Evolutionary conservation across 2,888 invertebrate genomes (phyloP).

Genomic region (Heteromyza rotundicornis): DNA sequence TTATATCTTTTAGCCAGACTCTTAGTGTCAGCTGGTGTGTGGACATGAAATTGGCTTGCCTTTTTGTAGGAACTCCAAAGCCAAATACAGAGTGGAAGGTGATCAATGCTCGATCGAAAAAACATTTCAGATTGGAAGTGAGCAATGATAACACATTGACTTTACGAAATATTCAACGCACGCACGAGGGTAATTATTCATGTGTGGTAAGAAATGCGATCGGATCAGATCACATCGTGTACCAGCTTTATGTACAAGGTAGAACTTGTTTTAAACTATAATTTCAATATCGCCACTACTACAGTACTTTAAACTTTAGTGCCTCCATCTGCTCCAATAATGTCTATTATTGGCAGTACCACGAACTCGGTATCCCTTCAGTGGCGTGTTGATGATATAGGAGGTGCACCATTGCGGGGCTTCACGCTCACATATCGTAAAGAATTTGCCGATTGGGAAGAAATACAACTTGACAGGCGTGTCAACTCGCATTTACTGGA

Average conservation of each 20-base stretch:
- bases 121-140: constrained; percentile 60
- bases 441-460: constrained; percentile 67
- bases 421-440: constrained; percentile 65
- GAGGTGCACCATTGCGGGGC: constrained; percentile 66
- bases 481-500: constrained; percentile 72
- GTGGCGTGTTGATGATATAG: constrained; percentile 65
- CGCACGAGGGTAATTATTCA: constrained; percentile 67
- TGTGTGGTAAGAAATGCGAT: constrained; percentile 65
- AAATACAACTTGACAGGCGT: constrained; percentile 64
- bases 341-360: constrained; percentile 64
- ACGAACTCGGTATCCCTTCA: constrained; percentile 66
- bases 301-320: constrained; percentile 50
- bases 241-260: constrained; percentile 67
- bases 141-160: constrained; percentile 64
- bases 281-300: neutral
- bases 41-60: constrained; percentile 65
- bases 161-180: constrained; percentile 64
- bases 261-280: constrained; percentile 26
- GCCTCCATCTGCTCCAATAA: constrained; percentile 67
- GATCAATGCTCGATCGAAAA: constrained; percentile 59
- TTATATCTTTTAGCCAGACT: constrained; percentile 67
- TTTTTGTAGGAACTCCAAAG: constrained; percentile 65
- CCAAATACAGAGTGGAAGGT: constrained; percentile 65
- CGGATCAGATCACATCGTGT: constrained; percentile 65
- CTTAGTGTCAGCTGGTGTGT: constrained; percentile 66